A percentile compares a stretch with the other conserved stretches of the same genome.
Conservation (phyloP, 2,888 invertebrate species). For the Metallyticus violacea region DNA sequence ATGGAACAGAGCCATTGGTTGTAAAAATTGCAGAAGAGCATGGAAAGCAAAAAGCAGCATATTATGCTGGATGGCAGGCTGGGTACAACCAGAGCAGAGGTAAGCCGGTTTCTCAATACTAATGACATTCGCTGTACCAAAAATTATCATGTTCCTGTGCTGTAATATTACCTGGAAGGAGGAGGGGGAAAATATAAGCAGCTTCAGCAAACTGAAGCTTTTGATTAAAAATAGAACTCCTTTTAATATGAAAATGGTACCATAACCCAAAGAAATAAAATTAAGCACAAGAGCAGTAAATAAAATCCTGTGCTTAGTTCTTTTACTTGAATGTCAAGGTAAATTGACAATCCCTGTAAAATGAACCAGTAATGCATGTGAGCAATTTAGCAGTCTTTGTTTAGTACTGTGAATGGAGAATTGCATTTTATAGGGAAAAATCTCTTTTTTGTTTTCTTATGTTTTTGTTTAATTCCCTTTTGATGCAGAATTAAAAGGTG, state of each 20-base stretch:
- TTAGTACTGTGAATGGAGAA: not conserved
- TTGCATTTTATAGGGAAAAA: not conserved
- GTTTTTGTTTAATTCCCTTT: not conserved
- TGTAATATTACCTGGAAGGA: not conserved
- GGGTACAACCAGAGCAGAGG: slow-evolving; percentile 61
- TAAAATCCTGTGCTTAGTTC: not conserved
- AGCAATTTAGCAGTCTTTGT: not conserved
- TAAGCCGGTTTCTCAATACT: slow-evolving; percentile 32
- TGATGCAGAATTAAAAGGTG: not conserved
- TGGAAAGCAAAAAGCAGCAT: slow-evolving; percentile 75
- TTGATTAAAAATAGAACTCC: not conserved
- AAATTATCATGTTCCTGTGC: not conserved
- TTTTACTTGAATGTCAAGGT: not conserved
- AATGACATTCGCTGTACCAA: not conserved
- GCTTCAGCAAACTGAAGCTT: not conserved
- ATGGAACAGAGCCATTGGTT: slow-evolving; percentile 76
- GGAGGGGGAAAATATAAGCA: not conserved
- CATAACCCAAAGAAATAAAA: not conserved
- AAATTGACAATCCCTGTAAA: not conserved
- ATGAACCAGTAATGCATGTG: not conserved
- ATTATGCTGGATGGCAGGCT: slow-evolving; percentile 68
- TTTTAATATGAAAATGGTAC: not conserved
- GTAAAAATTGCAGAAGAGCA: slow-evolving; percentile 87
- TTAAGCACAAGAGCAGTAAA: not conserved
- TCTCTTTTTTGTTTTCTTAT: not conserved